These are phyloP conservation scores for Chrysodeixis includens DNA, from an alignment of 2,888 invertebrate species.

Conservation along the genomic window DNA sequence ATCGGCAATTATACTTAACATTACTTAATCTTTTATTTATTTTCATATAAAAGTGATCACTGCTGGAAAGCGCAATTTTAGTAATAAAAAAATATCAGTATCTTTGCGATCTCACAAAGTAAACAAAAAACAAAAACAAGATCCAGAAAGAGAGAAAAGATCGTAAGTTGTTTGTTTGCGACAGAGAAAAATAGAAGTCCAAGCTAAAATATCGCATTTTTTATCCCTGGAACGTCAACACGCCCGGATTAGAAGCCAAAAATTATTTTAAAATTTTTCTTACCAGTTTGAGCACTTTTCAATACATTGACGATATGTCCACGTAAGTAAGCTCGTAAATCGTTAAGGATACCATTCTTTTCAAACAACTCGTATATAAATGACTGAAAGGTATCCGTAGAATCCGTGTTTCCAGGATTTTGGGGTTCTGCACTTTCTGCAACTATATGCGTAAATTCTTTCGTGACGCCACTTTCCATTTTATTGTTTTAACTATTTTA, in stretches of 20 bases:
- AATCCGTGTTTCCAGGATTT: conserved; percentile 61
- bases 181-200: conserved; percentile 17
- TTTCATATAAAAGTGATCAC: no score
- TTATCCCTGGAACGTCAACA: not conserved
- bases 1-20: no score
- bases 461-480: conserved; percentile 67
- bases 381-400: conserved; percentile 88
- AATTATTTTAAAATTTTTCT: conserved; percentile 28
- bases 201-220: conserved; percentile 18
- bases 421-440: conserved; percentile 57
- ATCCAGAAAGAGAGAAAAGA: conserved; percentile 23
- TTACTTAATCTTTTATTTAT: no score
- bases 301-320: conserved; percentile 89
- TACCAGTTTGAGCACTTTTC: conserved; percentile 83
- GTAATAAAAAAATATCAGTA: no score
- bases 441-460: conserved; percentile 39
- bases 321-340: conserved; percentile 89
- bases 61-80: no score
- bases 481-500: conserved; percentile 53
- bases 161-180: not conserved
- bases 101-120: conserved; percentile 5
- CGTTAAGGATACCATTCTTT: conserved; percentile 89
- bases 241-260: not conserved
- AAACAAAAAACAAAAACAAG: conserved; percentile 11
- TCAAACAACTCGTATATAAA: conserved; percentile 89